These are phyloP conservation scores for Pegea sp. DNA, from an alignment of 23 tunicate species.

Conservation along the genomic window DNA sequence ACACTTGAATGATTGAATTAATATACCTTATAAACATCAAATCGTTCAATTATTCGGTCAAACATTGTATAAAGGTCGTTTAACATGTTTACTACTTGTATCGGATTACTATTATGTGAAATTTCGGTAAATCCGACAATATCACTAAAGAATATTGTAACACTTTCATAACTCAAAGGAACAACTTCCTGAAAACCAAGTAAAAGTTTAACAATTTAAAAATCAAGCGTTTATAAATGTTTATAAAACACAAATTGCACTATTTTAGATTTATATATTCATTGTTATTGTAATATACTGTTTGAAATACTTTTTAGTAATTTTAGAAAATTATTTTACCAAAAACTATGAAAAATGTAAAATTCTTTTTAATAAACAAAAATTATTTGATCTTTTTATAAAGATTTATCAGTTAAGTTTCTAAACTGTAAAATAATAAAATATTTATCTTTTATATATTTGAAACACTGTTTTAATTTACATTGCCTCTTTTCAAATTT, in stretches of 20 bases:
- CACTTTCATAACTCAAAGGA: conserved; percentile 35
- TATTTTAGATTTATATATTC: not conserved
- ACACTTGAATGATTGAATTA: too few species aligned
- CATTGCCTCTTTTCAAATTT: conserved; percentile 30
- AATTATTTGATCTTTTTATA: not conserved
- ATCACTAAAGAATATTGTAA: conserved; percentile 89
- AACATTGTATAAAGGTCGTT: conserved; percentile 81
- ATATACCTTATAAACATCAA: conserved; percentile 75
- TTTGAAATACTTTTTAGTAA: not conserved
- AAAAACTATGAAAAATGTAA: not conserved
- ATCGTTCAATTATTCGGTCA: conserved; percentile 42
- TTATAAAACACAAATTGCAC: not conserved
- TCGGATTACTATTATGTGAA: conserved; percentile 63
- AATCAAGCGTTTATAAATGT: not conserved
- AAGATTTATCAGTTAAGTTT: not conserved
- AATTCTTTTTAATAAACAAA: not conserved
- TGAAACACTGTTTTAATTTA: conserved; percentile 1
- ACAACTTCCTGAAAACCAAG: conserved; percentile 27
- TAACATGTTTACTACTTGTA: conserved; percentile 82
- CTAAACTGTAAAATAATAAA: not conserved
- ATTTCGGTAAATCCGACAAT: conserved; percentile 91
- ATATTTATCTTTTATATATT: not conserved
- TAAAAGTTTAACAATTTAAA: not conserved
- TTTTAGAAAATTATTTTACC: too few species aligned
- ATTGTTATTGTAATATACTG: not conserved